phyloP scores from a whole-genome alignment of 2,113 vertebrate genomes.

The Myrmecobius fasciatus region DNA sequence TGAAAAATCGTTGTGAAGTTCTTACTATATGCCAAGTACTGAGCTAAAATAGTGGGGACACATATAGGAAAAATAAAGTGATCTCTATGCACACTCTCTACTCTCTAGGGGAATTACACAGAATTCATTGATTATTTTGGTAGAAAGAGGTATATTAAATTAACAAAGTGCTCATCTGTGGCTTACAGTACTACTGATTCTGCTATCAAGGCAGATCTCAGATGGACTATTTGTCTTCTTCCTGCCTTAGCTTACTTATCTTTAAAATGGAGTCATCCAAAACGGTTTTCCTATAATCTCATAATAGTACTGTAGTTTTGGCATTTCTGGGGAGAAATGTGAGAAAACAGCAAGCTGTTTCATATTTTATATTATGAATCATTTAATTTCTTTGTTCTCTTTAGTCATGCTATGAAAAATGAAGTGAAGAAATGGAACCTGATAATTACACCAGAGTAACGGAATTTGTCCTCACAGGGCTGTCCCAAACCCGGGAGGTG shows the following conservation, averaged over 20 bases:
- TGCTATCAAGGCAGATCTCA: not conserved
- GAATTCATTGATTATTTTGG: not conserved
- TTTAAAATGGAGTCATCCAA: not conserved
- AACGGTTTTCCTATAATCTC: not conserved
- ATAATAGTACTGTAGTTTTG: not conserved
- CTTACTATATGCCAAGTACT: not conserved
- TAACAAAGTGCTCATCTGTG: slow-evolving; percentile 15
- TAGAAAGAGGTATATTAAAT: slow-evolving; percentile 5
- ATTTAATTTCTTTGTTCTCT: slow-evolving; percentile 65
- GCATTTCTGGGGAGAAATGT: slow-evolving; percentile 41
- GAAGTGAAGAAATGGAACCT: slow-evolving; percentile 70
- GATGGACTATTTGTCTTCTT: not conserved
- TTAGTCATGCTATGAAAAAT: slow-evolving; percentile 52
- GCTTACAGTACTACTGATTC: not conserved
- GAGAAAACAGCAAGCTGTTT: not conserved
- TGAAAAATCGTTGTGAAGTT: not conserved
- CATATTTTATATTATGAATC: slow-evolving; percentile 39
- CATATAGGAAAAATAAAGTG: not conserved
- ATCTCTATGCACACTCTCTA: no score
- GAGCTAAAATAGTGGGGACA: not conserved
- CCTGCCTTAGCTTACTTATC: not conserved
- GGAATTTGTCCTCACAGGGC: slow-evolving; percentile 78
- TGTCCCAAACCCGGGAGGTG: slow-evolving; percentile 75
- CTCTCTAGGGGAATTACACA: not conserved
- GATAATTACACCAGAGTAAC: slow-evolving; percentile 72